Conservation (phyloP, 23 tunicate species). For the Botrylloides violaceus region DNA sequence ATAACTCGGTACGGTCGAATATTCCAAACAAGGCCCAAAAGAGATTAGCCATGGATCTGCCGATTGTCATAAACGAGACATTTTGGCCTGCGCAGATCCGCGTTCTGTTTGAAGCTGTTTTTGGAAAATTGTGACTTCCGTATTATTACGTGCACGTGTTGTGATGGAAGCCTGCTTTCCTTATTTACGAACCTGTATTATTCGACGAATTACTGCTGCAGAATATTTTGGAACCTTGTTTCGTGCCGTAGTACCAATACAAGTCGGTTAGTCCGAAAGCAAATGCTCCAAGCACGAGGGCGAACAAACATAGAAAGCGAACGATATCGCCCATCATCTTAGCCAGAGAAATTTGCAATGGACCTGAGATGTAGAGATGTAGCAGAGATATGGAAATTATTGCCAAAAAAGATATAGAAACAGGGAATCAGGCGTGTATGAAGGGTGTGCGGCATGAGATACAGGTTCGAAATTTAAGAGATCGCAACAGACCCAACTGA, state of each 20-base stretch:
- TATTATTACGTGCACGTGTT: not conserved
- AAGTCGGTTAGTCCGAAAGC: conserved; percentile 69
- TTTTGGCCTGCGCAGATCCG: not conserved
- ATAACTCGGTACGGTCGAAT: conserved; percentile 27
- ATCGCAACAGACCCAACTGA: too few relatives aligned
- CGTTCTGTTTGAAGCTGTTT: too few relatives aligned
- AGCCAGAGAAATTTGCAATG: conserved; percentile 67
- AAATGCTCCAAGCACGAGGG: conserved; percentile 57
- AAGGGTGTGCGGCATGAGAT: too few relatives aligned
- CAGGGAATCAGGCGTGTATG: too few relatives aligned
- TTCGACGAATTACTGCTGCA: too few relatives aligned
- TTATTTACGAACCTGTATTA: not conserved
- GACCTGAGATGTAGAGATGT: conserved; percentile 49
- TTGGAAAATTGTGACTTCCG: too few relatives aligned
- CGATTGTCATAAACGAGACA: conserved; percentile 18
- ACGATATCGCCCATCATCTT: conserved; percentile 59
- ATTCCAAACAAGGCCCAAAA: conserved; percentile 81
- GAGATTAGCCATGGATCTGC: conserved; percentile 19
- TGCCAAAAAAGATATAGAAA: too few relatives aligned
- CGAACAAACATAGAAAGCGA: conserved; percentile 61
- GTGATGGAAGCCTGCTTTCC: not conserved
- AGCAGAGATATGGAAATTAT: not conserved
- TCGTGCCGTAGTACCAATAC: conserved; percentile 72
- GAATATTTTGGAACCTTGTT: conserved; percentile 29
- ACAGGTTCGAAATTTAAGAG: too few relatives aligned